Evolutionary conservation across 1,140 invertebrate genomes (phyloP).

Genomic region (Hermatobates lingyangjiaoensis): DNA sequence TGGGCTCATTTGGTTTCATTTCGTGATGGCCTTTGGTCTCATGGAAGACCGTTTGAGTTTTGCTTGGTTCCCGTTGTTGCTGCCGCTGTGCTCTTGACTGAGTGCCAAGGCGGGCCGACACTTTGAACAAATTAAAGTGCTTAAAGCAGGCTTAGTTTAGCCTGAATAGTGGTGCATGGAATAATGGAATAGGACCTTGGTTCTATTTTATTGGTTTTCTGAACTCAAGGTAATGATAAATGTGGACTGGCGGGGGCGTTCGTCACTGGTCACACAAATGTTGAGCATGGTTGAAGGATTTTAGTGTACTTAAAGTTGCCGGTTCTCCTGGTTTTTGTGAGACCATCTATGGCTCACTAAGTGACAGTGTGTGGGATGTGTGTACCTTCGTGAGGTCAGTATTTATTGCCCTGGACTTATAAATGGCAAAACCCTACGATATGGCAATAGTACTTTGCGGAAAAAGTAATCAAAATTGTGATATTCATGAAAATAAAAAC

Average conservation of each 20-base stretch:
- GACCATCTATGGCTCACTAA: too few relatives aligned
- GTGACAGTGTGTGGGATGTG: too few relatives aligned
- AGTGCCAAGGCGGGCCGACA: constrained; percentile 24
- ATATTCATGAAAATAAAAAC: too few relatives aligned
- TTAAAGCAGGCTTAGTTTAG: constrained; percentile 49
- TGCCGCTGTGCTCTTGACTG: constrained; percentile 13
- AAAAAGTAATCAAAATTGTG: too few relatives aligned
- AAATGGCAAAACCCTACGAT: too few relatives aligned
- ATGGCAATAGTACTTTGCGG: too few relatives aligned
- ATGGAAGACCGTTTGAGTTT: not conserved
- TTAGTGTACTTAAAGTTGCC: too few relatives aligned
- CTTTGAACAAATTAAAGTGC: constrained; percentile 72
- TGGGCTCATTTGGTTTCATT: constrained; percentile 26
- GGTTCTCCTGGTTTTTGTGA: too few relatives aligned
- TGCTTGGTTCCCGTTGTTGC: constrained; percentile 5
- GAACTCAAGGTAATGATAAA: constrained; percentile 61
- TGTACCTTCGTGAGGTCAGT: too few relatives aligned
- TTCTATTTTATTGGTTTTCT: constrained; percentile 51
- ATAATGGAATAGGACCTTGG: constrained; percentile 66
- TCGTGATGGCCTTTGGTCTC: constrained; percentile 22
- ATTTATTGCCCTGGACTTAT: too few relatives aligned
- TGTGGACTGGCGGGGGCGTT: constrained; percentile 52
- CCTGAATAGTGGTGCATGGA: constrained; percentile 62
- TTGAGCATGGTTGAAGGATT: too few relatives aligned
- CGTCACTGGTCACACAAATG: too few relatives aligned